Base-by-base conservation (phyloP, 53 echinoderm and acorn worm species). In the Luidia sarsii region DNA sequence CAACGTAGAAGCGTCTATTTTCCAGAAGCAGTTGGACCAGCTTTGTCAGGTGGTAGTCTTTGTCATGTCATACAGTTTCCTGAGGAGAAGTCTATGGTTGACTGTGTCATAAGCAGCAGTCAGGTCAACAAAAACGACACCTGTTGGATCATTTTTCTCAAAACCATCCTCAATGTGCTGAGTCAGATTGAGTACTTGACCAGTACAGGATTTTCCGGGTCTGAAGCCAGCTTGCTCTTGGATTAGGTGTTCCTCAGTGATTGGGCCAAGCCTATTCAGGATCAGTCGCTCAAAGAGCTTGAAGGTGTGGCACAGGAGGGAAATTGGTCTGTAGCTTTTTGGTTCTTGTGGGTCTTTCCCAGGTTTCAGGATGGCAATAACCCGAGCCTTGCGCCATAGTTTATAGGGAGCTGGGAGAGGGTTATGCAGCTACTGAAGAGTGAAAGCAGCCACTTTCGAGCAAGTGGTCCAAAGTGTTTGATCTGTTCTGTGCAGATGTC, bases 401-500 rank as follows among this genome's bases (percentile, higher is more conserved):
- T 63, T 63, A n/a, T n/a, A n/a, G n/a, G n/a, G n/a, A n/a, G n/a
- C n/a, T n/a, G n/a, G n/a, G n/a, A n/a, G n/a, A n/a, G n/a, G n/a
- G n/a, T n/a, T n/a, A n/a, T n/a, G n/a, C n/a, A n/a, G n/a, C n/a
- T n/a, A n/a, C n/a, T n/a, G n/a, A n/a, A n/a, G n/a, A n/a, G n/a
- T n/a, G n/a, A n/a, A 19, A 48, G 49, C 25, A 68, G 21, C 68
- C 68, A 68, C 46, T 68, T 43, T 3, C 41, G 68, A 19, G 46
- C 68, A 46, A 41, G 13, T 7, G 67, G 68, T 2, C 71, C 71
- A 48, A 71, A 54, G 50, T 71, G 57, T 57, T 77, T 77, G 57
- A 77, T 56, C 61, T 77, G 79, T 31, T 77, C 73, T 53, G 53
- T 53, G 19, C 41, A 45, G 68, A 68, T 43, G 43, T 43, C 68